phyloP scores from a whole-genome alignment of 2,888 invertebrate species.

The Dicroscelio sp. region DNA sequence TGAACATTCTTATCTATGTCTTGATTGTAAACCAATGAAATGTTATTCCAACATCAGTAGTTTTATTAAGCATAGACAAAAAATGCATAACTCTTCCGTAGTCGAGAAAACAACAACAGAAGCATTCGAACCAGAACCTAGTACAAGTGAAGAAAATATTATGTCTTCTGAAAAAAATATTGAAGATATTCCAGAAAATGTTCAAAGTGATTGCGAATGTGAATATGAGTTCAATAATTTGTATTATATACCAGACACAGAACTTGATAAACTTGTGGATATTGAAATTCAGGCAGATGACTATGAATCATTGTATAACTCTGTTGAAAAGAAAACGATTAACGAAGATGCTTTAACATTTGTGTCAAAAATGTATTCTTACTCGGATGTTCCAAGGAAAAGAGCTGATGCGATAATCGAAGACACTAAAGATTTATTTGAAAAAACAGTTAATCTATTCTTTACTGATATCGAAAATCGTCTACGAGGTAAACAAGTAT shows the following conservation, averaged over 20 bases:
- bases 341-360: constrained; percentile 1
- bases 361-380: constrained; percentile 46
- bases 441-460: neutral
- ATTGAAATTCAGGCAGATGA: neutral
- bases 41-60: constrained; percentile 1
- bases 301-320: neutral
- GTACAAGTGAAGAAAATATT: neutral
- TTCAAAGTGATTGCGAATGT: too few species aligned
- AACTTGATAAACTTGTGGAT: constrained; percentile 6
- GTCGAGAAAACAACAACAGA: neutral
- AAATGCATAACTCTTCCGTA: neutral
- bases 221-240: too few species aligned
- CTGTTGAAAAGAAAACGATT: neutral
- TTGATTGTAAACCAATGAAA: constrained; percentile 12
- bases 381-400: constrained; percentile 28
- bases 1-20: constrained; percentile 21
- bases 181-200: too few species aligned
- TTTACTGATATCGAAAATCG: neutral
- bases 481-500: neutral
- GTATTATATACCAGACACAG: neutral
- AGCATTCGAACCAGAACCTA: neutral
- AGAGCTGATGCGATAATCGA: constrained; percentile 23
- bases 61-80: constrained; percentile 25
- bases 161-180: neutral
- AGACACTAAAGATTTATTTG: constrained; percentile 10